A percentile compares a stretch with the other conserved stretches of the same genome.
Evolutionary conservation across 1,140 invertebrate species (phyloP).

Genomic region (Patella vulgata): DNA sequence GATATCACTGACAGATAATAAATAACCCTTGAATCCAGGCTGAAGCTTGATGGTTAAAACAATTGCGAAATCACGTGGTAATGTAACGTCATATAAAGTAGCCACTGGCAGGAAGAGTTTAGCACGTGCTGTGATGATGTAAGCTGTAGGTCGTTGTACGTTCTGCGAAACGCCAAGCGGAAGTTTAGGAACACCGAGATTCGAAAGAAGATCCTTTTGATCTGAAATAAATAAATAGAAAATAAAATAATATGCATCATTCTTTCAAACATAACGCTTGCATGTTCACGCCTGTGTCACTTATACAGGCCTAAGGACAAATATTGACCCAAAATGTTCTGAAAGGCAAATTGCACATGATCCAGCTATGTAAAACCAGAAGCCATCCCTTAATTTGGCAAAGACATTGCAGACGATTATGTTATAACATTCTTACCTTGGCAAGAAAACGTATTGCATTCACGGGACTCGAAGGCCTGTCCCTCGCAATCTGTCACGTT

Average conservation of each 20-base stretch:
- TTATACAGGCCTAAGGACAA: too few species aligned
- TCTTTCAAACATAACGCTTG: not conserved
- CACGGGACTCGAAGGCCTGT: slow-evolving; percentile 26
- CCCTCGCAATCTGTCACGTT: slow-evolving; percentile 37
- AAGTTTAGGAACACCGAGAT: slow-evolving; percentile 41
- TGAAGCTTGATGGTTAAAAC: slow-evolving; percentile 39
- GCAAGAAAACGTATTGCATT: slow-evolving; percentile 57
- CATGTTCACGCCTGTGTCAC: too few species aligned
- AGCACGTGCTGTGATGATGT: slow-evolving; percentile 43
- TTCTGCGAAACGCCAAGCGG: slow-evolving; percentile 43
- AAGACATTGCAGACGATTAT: too few species aligned
- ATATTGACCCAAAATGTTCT: too few species aligned
- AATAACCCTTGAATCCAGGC: slow-evolving; percentile 43
- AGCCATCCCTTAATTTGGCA: too few species aligned
- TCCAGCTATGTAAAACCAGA: too few species aligned
- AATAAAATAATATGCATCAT: not conserved
- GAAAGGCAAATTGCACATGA: too few species aligned
- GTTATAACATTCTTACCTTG: slow-evolving; percentile 42
- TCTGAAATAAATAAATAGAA: slow-evolving; percentile 28
- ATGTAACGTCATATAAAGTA: slow-evolving; percentile 36
- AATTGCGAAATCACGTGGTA: slow-evolving; percentile 56
- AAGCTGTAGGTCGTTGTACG: slow-evolving; percentile 33
- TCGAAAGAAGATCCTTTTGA: slow-evolving; percentile 38
- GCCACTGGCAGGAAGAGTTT: slow-evolving; percentile 46
- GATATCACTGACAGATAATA: slow-evolving; percentile 56